These are phyloP conservation scores for Lucilia cuprina DNA, from an alignment of 1,140 invertebrate genomes.

Conservation along the genomic window DNA sequence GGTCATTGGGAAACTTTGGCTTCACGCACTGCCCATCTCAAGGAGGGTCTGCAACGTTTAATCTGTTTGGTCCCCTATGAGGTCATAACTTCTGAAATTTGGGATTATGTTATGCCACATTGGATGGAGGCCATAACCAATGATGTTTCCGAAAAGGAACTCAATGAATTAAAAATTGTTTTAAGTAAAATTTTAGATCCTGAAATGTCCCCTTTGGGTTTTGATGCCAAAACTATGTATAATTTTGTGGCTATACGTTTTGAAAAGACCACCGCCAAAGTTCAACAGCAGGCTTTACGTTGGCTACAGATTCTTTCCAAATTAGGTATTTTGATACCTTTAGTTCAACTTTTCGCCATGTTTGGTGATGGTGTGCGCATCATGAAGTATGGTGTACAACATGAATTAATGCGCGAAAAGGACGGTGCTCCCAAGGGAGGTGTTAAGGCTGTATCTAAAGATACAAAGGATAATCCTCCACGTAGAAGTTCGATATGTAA, in stretches of 20 bases:
- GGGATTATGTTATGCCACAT: slow-evolving; percentile 97
- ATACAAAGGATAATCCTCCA: slow-evolving; percentile 55
- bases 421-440: slow-evolving; percentile 50
- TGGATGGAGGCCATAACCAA: slow-evolving; percentile 98
- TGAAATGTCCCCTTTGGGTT: slow-evolving; percentile 93
- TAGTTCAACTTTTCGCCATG: slow-evolving; percentile 85
- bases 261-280: slow-evolving; percentile 81
- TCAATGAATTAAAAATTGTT: slow-evolving; percentile 89
- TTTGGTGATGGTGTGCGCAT: slow-evolving; percentile 82
- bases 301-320: slow-evolving; percentile 94
- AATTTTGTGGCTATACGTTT: slow-evolving; percentile 91
- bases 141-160: slow-evolving; percentile 91
- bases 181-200: slow-evolving; percentile 96
- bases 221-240: slow-evolving; percentile 93
- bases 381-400: slow-evolving; percentile 67
- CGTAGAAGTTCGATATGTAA: slow-evolving; percentile 68
- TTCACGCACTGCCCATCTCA: slow-evolving; percentile 89
- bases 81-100: slow-evolving; percentile 93
- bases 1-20: slow-evolving; percentile 94
- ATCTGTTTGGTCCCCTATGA: slow-evolving; percentile 98
- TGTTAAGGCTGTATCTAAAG: slow-evolving; percentile 60
- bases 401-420: slow-evolving; percentile 63
- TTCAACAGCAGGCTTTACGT: slow-evolving; percentile 91
- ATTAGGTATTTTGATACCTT: slow-evolving; percentile 87
- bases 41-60: slow-evolving; percentile 89